Evolutionary conservation across 2,113 vertebrate genomes (phyloP), one percentile per base, ranked within the genome.

Genomic region (Ornithorhynchus anatinus): DNA sequence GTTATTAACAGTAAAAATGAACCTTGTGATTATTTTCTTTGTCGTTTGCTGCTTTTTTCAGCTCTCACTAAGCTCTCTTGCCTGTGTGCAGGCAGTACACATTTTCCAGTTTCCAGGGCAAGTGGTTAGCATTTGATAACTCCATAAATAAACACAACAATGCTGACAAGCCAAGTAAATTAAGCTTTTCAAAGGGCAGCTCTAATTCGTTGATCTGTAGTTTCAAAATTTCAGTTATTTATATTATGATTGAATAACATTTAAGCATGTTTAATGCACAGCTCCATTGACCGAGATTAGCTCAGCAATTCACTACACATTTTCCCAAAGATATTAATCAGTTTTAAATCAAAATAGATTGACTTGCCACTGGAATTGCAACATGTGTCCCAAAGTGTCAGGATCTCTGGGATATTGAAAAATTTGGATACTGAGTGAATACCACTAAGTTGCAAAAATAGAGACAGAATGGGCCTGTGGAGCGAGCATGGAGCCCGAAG

Each of bases 231-330:
- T 59, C 4, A 0, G 6, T 56, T 84, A 45, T 85, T 80, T n/a
- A n/a, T n/a, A n/a, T 69, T 72, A 39, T 53, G 68, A 77, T 66
- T 39, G 59, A 74, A 63, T 60, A 65, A 64, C 13, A 16, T 39
- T 56, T 58, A 63, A 20, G 29, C 50, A 77, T 36, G 29, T 70
- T 68, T 54, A 60, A 75, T 75, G 60, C 64, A 36, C 62, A 53
- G 40, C 7, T 67, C n/a, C 40, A 60, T 82, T 85, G 79, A 64
- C 67, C 70, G 74, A 43, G 70, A 85, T 86, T 80, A 69, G 40
- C 17, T 53, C 71, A 60, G 39, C 29, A 65, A 53, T 77, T 80
- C 9, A 2, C 6, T 66, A 45, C 42, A 19, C n/a, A 13, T 63
- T 85, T 84, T 75, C 86, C 45, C 52, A 67, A 47, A 59, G 58